Percentiles rank a stretch among this genome's conserved stretches.
These are phyloP conservation scores for Mormyrus iriodes DNA, from an alignment of 2,113 vertebrate genomes.

Conservation along the genomic window DNA sequence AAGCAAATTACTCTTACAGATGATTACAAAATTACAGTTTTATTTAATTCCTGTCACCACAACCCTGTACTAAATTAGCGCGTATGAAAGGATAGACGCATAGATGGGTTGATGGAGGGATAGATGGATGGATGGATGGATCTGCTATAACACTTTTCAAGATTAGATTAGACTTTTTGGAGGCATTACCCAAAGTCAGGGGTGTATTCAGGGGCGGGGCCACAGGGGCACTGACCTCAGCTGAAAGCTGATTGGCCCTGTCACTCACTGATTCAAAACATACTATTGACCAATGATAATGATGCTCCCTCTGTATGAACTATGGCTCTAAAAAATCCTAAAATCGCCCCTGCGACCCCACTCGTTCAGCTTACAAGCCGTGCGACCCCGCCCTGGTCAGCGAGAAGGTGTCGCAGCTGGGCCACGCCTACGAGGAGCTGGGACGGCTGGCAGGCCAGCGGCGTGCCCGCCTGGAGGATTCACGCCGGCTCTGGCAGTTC, in stretches of 20 bases:
- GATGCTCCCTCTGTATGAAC: background rate
- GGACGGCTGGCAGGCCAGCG: constrained; percentile 62
- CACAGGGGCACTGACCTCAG: background rate
- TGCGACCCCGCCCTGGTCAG: constrained; percentile 78
- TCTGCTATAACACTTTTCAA: background rate
- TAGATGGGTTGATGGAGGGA: background rate
- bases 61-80: background rate
- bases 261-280: background rate
- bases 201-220: background rate
- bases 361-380: constrained; percentile 72
- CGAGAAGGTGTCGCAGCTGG: constrained; percentile 71
- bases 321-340: background rate
- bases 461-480: constrained; percentile 73
- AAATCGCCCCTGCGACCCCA: background rate
- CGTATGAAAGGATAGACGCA: background rate
- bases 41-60: background rate
- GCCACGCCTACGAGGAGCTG: constrained; percentile 71
- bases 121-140: background rate
- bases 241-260: background rate
- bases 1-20: background rate
- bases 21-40: background rate
- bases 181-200: background rate
- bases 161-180: background rate
- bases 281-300: background rate
- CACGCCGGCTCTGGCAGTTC: constrained; percentile 80